phyloP scores from a whole-genome alignment of 2,113 vertebrate genomes.

The Dolichotis patagonum region DNA sequence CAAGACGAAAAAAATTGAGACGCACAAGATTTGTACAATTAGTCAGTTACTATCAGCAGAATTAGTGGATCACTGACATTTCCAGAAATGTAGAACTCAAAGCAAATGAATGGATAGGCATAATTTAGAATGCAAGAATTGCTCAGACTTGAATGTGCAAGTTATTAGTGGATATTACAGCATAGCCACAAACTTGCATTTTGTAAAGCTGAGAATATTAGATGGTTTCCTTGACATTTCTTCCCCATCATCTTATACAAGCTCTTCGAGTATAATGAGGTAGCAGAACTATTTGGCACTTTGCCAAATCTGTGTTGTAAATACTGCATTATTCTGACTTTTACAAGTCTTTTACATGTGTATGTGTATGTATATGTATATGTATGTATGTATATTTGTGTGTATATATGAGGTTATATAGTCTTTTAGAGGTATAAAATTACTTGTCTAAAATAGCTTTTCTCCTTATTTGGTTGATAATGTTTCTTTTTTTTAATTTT shows the following conservation, averaged over 20 bases:
- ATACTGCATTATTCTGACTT: neutral
- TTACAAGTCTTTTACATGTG: neutral
- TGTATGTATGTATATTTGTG: too few relatives aligned
- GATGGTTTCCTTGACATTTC: neutral
- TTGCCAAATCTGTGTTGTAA: neutral
- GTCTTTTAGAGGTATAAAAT: neutral
- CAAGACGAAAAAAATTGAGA: neutral
- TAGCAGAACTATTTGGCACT: neutral
- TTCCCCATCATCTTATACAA: neutral
- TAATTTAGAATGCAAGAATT: conserved; percentile 1
- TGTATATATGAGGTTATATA: too few relatives aligned
- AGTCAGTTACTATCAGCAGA: neutral
- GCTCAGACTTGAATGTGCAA: neutral
- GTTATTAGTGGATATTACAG: neutral
- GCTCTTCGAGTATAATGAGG: neutral
- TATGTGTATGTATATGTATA: too few relatives aligned
- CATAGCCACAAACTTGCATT: neutral
- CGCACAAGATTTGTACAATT: neutral
- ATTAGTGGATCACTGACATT: neutral
- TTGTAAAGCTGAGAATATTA: neutral
- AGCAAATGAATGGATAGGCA: neutral
- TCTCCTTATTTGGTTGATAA: neutral
- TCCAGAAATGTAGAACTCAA: neutral
- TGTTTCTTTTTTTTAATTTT: neutral
- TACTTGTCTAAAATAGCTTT: neutral